Conservation (phyloP, 1,140 invertebrate species). For the Dufourea novaeangliae region DNA sequence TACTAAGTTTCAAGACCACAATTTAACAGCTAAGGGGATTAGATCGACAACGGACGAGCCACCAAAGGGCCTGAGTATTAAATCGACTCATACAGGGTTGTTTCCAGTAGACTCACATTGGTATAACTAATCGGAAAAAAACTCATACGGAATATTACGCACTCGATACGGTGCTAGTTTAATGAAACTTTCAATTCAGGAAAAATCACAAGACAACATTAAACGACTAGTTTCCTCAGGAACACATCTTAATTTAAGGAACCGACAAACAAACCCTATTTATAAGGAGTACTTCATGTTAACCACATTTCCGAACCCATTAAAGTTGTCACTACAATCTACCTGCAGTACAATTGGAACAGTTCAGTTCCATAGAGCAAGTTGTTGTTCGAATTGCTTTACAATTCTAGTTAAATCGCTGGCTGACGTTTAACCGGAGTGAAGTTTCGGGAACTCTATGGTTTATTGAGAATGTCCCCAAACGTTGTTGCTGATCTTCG, state of each 20-base stretch:
- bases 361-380: not conserved
- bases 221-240: too few species aligned
- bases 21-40: constrained; percentile 59
- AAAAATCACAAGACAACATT: too few species aligned
- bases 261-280: too few species aligned
- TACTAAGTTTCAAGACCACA: constrained; percentile 56
- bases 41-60: constrained; percentile 51
- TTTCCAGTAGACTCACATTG: not conserved
- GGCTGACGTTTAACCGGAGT: not conserved
- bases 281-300: too few species aligned
- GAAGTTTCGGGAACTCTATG: not conserved
- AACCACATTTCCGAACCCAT: too few species aligned
- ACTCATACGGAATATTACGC: not conserved
- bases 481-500: not conserved
- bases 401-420: not conserved
- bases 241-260: too few species aligned
- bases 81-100: constrained; percentile 23
- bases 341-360: not conserved
- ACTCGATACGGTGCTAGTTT: too few species aligned
- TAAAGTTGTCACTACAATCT: too few species aligned
- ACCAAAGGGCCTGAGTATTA: constrained; percentile 27
- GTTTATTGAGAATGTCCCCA: not conserved
- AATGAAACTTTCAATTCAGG: too few species aligned
- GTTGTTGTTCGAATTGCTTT: constrained; percentile 1
- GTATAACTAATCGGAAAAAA: not conserved